These are phyloP conservation scores for Siniperca obscura DNA, from an alignment of 2,797 vertebrate genomes.

Conservation along the genomic window DNA sequence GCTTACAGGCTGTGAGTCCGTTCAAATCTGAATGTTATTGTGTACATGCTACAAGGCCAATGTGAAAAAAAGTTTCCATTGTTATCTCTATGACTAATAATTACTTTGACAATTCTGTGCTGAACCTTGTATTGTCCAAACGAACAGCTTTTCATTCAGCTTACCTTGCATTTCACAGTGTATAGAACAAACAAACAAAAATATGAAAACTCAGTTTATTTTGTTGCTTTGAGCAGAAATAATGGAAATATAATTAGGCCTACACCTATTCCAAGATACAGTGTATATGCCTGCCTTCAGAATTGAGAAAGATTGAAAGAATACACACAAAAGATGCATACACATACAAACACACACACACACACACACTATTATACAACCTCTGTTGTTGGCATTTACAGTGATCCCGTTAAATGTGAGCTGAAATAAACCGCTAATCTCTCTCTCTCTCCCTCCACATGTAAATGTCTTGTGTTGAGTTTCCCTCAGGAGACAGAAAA, in stretches of 20 bases:
- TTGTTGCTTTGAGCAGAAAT: slow-evolving; percentile 8
- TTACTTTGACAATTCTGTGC: not conserved
- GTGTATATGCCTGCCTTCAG: not conserved
- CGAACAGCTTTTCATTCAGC: not conserved
- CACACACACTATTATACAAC: not conserved
- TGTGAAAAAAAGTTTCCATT: not conserved
- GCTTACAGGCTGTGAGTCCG: not conserved
- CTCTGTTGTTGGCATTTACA: slow-evolving; percentile 24
- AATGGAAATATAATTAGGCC: not conserved
- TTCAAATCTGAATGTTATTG: not conserved
- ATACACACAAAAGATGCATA: not conserved
- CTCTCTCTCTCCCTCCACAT: not conserved
- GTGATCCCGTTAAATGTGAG: slow-evolving; percentile 19
- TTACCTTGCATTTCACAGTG: not conserved
- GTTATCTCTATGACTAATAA: not conserved
- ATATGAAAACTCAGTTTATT: not conserved
- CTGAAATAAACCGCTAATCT: slow-evolving; percentile 42
- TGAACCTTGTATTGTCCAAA: too few species aligned
- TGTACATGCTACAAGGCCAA: too few species aligned
- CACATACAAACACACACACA: not conserved
- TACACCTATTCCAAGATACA: not conserved
- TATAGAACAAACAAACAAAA: not conserved
- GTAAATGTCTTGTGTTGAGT: slow-evolving; percentile 11
- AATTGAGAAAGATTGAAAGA: not conserved
- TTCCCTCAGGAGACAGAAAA: slow-evolving; percentile 15